Evolutionary conservation across 2,113 vertebrate genomes (phyloP), one percentile per base, ranked within the genome.

Genomic region (Anthoscopus minutus): DNA sequence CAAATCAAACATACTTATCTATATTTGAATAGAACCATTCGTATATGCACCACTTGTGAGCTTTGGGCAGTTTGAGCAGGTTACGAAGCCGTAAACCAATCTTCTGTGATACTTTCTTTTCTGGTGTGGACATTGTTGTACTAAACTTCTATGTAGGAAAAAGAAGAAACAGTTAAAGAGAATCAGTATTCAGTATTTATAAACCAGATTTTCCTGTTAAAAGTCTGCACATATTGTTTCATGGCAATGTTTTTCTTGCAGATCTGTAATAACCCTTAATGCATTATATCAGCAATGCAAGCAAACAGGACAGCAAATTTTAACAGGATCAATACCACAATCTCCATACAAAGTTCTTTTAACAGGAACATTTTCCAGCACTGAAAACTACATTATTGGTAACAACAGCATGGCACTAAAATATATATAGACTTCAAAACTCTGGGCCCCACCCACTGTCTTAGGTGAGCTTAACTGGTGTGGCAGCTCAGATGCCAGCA

Each of bases 21-120:
- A 99, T 99, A 93, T 99, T 99, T 66, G 99, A 99, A 95, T 99
- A 99, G 98, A 99, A 99, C 99, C 99, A 99, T 93, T 99, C 99
- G 9, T 99, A 99, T 97, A 99, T 99, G 96, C 99, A 99, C 99
- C 99, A 99, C 97, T 99, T 99, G 97, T 99, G 99, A 57, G 99
- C 99, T 98, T 99, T 99, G 86, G 99, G 99, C 65, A 99, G 98
- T 90, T 99, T 99, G 27, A 99, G 98, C 40, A 99, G 98, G 95
- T 99, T 99, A 89, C 99, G 98, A 95, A 99, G 98, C 82, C 99
- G 97, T 85, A 99, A 98, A 42, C 99, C 99, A 92, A 99, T 99
- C 98, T 99, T 99, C 97, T 99, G 99, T 45, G 99, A 99, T 12
- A 97, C 98, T 76, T 98, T 99, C 97, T 99, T 99, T 95, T 99